phyloP scores from a whole-genome alignment of 37 sponge, comb jelly and placozoan genomes.

The Mnemiopsis leidyi region DNA sequence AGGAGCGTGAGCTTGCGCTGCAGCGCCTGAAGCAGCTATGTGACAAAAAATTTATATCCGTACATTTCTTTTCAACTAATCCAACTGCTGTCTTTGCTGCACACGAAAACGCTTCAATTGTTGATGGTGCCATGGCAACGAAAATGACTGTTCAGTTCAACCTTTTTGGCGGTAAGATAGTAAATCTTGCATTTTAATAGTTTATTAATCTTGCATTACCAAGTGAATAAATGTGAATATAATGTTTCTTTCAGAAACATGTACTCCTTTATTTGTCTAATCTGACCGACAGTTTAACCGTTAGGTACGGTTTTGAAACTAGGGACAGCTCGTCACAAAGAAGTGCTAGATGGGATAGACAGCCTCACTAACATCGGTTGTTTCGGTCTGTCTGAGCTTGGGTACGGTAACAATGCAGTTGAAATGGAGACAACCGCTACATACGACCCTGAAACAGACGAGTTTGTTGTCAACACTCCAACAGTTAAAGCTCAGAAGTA shows the following conservation, averaged over 20 bases:
- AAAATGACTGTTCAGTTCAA: constrained; percentile 65
- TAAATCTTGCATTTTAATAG: no score
- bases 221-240: no score
- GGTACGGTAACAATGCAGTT: constrained; percentile 90
- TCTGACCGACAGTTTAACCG: no score
- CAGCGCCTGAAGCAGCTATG: background rate
- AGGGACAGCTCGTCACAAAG: constrained; percentile 59
- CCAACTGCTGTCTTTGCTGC: constrained; percentile 58
- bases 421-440: constrained; percentile 93
- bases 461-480: constrained; percentile 93
- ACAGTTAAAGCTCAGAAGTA: constrained; percentile 89
- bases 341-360: constrained; percentile 49
- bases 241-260: no score
- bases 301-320: constrained; percentile 46
- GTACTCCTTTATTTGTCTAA: no score
- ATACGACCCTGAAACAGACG: constrained; percentile 86
- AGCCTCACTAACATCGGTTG: constrained; percentile 76
- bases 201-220: no score
- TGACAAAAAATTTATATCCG: constrained; percentile 49
- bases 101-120: constrained; percentile 51
- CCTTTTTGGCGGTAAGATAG: constrained; percentile 48
- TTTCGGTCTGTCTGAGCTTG: constrained; percentile 92
- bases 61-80: constrained; percentile 63
- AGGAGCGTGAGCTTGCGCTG: constrained; percentile 26
- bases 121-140: constrained; percentile 48